Evolutionary conservation across 2,888 invertebrate genomes (phyloP).

Genomic region (Amphimallon solstitiale): DNA sequence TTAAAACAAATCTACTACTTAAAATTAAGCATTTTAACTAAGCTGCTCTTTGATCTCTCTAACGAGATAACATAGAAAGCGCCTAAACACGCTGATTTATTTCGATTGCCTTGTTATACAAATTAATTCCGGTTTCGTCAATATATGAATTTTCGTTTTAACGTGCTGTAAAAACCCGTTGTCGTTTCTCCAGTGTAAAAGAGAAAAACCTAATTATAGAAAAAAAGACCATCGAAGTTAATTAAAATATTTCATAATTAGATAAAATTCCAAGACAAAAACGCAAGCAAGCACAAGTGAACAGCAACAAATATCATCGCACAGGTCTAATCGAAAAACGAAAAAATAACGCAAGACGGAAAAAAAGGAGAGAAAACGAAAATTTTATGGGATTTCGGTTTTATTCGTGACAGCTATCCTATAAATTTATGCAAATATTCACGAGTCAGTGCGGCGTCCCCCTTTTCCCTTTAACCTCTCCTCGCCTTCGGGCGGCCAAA

Average conservation of each 20-base stretch:
- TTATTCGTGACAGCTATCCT: no score
- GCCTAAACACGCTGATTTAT: slow-evolving; percentile 40
- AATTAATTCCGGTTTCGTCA: slow-evolving; percentile 36
- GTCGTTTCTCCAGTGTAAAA: background rate
- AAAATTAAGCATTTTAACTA: background rate
- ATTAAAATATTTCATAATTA: slow-evolving; percentile 34
- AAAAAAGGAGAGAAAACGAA: no score
- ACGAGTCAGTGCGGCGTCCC: no score
- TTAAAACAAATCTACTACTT: slow-evolving; percentile 9
- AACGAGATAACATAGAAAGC: background rate
- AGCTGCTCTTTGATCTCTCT: background rate
- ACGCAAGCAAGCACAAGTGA: background rate
- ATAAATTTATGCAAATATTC: no score
- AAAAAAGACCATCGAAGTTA: background rate
- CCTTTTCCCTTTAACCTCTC: no score
- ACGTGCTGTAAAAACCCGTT: background rate
- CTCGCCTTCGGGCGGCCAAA: background rate
- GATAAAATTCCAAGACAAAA: slow-evolving; percentile 21
- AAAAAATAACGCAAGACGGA: no score
- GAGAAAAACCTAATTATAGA: slow-evolving; percentile 16
- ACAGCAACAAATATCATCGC: background rate
- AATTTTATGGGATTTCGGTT: no score
- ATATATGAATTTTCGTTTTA: background rate
- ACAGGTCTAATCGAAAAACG: no score
- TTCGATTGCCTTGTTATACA: slow-evolving; percentile 32